Conservation (phyloP, 1,140 invertebrate genomes). For the Drosophila varians region DNA sequence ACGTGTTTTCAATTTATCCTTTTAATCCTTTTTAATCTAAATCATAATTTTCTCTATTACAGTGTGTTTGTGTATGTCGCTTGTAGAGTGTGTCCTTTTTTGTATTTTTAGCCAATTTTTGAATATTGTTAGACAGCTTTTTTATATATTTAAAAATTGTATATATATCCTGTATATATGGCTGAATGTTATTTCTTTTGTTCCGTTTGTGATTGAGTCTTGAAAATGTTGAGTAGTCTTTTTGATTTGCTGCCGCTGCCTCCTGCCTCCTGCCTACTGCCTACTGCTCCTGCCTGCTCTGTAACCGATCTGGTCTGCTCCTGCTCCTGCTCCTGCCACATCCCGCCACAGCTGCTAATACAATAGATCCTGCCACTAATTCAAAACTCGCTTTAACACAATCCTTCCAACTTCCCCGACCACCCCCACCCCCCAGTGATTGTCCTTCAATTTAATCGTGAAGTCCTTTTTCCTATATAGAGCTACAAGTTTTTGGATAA, state of each 20-base stretch:
- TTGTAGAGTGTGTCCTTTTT: conserved; percentile 21
- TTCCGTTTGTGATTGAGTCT: neutral
- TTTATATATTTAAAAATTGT: conserved; percentile 8
- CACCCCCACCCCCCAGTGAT: neutral
- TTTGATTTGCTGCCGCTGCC: conserved; percentile 19
- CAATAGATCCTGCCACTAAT: neutral
- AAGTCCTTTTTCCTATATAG: too few relatives aligned
- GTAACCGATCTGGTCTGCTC: conserved; percentile 11
- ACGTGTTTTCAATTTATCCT: neutral
- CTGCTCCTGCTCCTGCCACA: conserved; percentile 5
- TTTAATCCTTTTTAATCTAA: neutral
- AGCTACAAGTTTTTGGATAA: too few relatives aligned
- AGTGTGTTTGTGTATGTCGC: conserved; percentile 13
- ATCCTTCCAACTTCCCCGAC: neutral
- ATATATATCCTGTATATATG: conserved; percentile 9
- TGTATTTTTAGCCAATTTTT: conserved; percentile 16
- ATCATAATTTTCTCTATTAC: neutral
- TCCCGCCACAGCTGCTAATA: conserved; percentile 1
- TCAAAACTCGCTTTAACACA: neutral
- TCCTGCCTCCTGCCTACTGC: conserved; percentile 3
- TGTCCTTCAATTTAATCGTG: too few relatives aligned
- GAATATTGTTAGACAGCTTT: neutral
- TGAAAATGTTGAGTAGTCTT: conserved; percentile 27
- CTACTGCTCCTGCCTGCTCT: conserved; percentile 18
- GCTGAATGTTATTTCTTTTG: conserved; percentile 2